phyloP scores from a whole-genome alignment of 2,113 vertebrate genomes.

The Sinocyclocheilus maitianheensis region DNA sequence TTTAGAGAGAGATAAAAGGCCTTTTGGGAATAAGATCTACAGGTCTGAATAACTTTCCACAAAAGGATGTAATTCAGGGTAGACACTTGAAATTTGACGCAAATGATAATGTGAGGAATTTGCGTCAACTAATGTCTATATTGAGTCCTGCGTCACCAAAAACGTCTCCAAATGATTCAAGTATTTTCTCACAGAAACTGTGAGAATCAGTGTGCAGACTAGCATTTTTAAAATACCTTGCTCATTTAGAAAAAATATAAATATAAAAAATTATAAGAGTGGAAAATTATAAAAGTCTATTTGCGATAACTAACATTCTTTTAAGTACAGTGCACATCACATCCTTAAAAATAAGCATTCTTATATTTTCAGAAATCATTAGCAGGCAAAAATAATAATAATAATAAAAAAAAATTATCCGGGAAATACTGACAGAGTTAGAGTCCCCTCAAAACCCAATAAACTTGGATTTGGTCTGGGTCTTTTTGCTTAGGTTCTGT shows the following conservation, averaged over 20 bases:
- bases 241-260: too few species aligned
- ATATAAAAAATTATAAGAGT: neutral
- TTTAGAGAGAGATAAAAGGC: neutral
- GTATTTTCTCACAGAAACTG: slow-evolving; percentile 14
- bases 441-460: slow-evolving; percentile 1
- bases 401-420: too few species aligned
- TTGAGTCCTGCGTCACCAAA: neutral
- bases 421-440: slow-evolving; percentile 19
- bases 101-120: neutral
- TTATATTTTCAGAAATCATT: too few species aligned
- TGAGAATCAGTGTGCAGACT: neutral
- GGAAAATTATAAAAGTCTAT: neutral
- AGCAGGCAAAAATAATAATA: too few species aligned
- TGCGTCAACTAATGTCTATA: too few species aligned
- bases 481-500: neutral
- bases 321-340: neutral
- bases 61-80: neutral
- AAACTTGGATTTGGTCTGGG: neutral
- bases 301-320: neutral
- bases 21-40: neutral
- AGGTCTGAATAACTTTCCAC: neutral
- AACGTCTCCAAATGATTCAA: slow-evolving; percentile 8
- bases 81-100: neutral
- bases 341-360: neutral
- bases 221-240: neutral